Evolutionary conservation across 2,797 vertebrate species (phyloP).

Genomic region (Megalops cyprinoides): DNA sequence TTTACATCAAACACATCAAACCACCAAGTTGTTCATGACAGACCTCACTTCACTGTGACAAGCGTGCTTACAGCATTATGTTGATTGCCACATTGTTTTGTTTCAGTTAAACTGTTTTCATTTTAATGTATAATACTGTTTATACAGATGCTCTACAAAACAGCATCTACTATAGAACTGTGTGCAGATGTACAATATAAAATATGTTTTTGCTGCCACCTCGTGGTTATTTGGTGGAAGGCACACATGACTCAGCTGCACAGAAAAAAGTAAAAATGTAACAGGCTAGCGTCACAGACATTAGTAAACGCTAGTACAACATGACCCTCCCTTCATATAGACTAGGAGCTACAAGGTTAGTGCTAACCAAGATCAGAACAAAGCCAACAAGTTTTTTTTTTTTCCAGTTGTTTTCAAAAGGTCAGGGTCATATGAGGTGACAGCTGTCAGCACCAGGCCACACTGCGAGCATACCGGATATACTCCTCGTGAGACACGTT

Average conservation of each 20-base stretch:
- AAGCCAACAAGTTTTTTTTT: not conserved
- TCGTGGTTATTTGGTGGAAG: not conserved
- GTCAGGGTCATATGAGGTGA: not conserved
- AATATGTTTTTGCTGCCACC: slow-evolving; percentile 3
- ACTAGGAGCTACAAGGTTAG: no score
- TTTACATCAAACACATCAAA: not conserved
- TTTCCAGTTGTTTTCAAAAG: no score
- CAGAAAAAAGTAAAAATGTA: not conserved
- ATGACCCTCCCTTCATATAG: not conserved
- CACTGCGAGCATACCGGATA: slow-evolving; percentile 72
- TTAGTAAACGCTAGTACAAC: not conserved
- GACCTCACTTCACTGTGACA: no score
- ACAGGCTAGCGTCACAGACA: not conserved
- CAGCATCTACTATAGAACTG: no score
- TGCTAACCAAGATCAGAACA: not conserved
- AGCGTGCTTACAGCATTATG: no score
- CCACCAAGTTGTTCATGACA: no score
- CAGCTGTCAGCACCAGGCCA: not conserved
- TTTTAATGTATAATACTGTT: no score
- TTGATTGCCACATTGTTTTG: no score
- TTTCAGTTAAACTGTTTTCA: no score
- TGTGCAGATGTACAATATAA: not conserved
- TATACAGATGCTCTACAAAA: no score
- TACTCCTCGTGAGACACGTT: slow-evolving; percentile 81
- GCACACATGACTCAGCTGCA: not conserved